These are phyloP conservation scores for Coleophora flavipennella DNA, from an alignment of 2,888 invertebrate genomes.

Conservation along the genomic window DNA sequence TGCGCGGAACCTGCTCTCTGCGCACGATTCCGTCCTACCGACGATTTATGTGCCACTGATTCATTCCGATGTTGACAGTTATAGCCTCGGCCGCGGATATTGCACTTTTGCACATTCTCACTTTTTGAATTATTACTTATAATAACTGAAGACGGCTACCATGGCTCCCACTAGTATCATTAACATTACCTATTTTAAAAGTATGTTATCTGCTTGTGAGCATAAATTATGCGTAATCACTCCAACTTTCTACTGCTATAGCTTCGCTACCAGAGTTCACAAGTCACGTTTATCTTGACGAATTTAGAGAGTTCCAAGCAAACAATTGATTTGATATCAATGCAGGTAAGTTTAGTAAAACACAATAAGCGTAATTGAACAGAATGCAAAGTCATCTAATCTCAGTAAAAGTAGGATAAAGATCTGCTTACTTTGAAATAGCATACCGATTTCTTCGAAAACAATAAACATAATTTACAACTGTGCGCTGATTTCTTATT, in stretches of 20 bases:
- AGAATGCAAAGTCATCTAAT: conserved; percentile 7
- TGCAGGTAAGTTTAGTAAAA: conserved; percentile 17
- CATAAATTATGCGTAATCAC: conserved; percentile 31
- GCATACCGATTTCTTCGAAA: conserved; percentile 36
- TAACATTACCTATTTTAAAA: no score
- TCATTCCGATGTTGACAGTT: conserved; percentile 63
- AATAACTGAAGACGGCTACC: conserved; percentile 42
- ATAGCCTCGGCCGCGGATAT: conserved; percentile 57
- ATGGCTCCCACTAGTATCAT: conserved; percentile 14
- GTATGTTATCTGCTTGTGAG: conserved; percentile 1
- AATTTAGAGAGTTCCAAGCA: no score
- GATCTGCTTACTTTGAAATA: conserved; percentile 26
- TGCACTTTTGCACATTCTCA: conserved; percentile 61
- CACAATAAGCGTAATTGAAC: conserved; percentile 31
- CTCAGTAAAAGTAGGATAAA: background rate
- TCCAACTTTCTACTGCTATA: conserved; percentile 30
- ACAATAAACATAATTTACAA: conserved; percentile 62
- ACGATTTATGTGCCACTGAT: conserved; percentile 63
- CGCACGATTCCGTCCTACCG: conserved; percentile 45
- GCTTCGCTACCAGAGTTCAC: background rate
- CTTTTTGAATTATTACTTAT: conserved; percentile 50
- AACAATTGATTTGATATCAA: no score
- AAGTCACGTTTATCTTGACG: conserved; percentile 13
- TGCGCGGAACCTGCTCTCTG: conserved; percentile 31
- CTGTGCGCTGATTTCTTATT: conserved; percentile 49